phyloP scores from a whole-genome alignment of 2,888 invertebrate species.

The Lapara coniferarum region DNA sequence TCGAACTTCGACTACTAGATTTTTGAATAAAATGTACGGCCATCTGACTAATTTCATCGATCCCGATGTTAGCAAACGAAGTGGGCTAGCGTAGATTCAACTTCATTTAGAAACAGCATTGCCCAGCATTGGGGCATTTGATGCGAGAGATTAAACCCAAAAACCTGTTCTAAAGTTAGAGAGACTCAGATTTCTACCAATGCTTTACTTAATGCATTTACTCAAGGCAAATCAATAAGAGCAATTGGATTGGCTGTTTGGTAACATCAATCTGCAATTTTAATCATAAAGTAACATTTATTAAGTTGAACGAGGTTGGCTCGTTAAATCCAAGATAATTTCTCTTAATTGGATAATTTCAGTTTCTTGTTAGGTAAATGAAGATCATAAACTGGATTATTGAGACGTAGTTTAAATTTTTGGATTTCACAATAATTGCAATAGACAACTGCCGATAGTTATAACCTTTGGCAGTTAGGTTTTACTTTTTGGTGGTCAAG shows the following conservation, averaged over 20 bases:
- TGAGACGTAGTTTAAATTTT: not conserved
- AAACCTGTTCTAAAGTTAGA: not conserved
- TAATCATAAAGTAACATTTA: slow-evolving; percentile 14
- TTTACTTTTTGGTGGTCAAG: too few species aligned
- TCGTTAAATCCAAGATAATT: slow-evolving; percentile 22
- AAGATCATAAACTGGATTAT: slow-evolving; percentile 9
- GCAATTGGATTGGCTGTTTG: slow-evolving; percentile 14
- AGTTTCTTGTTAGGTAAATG: slow-evolving; percentile 12
- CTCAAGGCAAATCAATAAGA: slow-evolving; percentile 19
- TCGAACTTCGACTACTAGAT: too few species aligned
- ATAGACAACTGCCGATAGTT: too few species aligned
- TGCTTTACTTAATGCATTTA: slow-evolving; percentile 18
- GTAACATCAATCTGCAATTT: slow-evolving; percentile 24
- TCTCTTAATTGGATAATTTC: slow-evolving; percentile 18
- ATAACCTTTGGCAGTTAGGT: too few species aligned
- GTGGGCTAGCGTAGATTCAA: too few species aligned
- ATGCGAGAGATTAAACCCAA: too few species aligned
- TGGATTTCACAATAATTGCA: too few species aligned
- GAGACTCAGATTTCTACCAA: not conserved
- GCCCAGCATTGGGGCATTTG: too few species aligned
- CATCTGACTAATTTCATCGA: too few species aligned
- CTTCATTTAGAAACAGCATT: too few species aligned
- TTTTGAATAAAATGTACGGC: too few species aligned
- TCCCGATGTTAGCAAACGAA: too few species aligned
- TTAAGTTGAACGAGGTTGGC: slow-evolving; percentile 20